These are phyloP conservation scores for Pteronotus mesoamericanus DNA, from an alignment of 2,797 vertebrate genomes.

Conservation along the genomic window DNA sequence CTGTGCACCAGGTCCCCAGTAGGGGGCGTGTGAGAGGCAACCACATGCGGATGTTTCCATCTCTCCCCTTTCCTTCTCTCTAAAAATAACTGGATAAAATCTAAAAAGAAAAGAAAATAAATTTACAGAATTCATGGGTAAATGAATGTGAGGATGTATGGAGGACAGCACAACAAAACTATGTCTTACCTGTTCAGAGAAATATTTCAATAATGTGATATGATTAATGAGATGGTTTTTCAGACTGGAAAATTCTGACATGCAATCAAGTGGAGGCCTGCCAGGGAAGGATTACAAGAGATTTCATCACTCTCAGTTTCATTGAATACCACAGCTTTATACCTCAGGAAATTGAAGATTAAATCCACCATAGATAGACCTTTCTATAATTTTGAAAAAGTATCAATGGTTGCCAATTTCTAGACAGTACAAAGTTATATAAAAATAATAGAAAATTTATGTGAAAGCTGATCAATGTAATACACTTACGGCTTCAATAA, in stretches of 20 bases:
- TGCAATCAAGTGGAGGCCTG: constrained; percentile 95
- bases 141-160: neutral
- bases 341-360: constrained; percentile 33
- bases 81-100: too few relatives aligned
- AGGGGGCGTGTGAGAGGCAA: too few relatives aligned
- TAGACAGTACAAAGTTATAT: neutral
- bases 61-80: too few relatives aligned
- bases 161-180: constrained; percentile 9
- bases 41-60: too few relatives aligned
- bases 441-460: neutral
- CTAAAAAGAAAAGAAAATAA: neutral
- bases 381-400: neutral
- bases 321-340: neutral
- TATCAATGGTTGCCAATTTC: neutral
- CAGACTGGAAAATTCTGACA: constrained; percentile 94
- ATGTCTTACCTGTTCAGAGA: constrained; percentile 92
- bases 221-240: constrained; percentile 97
- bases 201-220: constrained; percentile 94
- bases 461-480: neutral
- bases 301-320: constrained; percentile 25
- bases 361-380: neutral
- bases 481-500: neutral
- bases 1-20: too few relatives aligned
- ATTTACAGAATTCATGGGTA: neutral
- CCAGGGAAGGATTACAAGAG: constrained; percentile 56